Evolutionary conservation across 2,797 vertebrate genomes (phyloP), one percentile per base, ranked within the genome.

Genomic region (Phataginus tetradactyla): DNA sequence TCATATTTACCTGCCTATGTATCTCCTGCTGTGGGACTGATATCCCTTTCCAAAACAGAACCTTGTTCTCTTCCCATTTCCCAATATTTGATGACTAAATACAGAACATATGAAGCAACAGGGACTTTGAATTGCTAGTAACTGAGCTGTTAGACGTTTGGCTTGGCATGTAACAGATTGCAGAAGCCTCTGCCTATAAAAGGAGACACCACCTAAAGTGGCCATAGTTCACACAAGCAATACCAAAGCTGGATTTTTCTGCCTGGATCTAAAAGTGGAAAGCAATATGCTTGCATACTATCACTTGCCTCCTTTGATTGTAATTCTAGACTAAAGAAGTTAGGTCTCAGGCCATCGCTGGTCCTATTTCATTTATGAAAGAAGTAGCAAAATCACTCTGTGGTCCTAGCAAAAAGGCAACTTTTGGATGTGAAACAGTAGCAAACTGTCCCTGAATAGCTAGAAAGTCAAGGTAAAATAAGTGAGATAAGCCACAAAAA

Each of bases 61-160:
- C 29, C 21, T 92, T 91, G 49, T 83, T 94, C 39, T 95, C 25
- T 79, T 97, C 59, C 49, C 39, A n/a, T 94, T 96, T 96, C 66
- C 23, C 90, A 89, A 84, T 91, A 80, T 84, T 84, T 94, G 91
- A 51, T 86, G 34, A 74, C 59, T 91, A 94, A 96, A 90, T 94
- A 68, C 7, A 86, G 55, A 69, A 72, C 29, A 49, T 71, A 42
- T 83, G 79, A 96, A 88, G 75, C 74, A 97, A 92, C 39, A 77
- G 39, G 11, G 72, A 97, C 88, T 96, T 96, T 57, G 74, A 97
- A 66, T 72, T 95, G 49, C 34, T 89, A 89, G 34, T 64, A 91
- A 20, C 10, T 45, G 25, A 57, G 7, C 61, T 74, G 11, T 72
- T 68, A 96, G 55, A 96, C 87, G 84, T 78, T 92, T 94, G 53